A percentile compares a stretch with the other conserved stretches of the same genome.
These are phyloP conservation scores for Rapana venosa DNA, from an alignment of 2,888 invertebrate genomes.

Conservation along the genomic window DNA sequence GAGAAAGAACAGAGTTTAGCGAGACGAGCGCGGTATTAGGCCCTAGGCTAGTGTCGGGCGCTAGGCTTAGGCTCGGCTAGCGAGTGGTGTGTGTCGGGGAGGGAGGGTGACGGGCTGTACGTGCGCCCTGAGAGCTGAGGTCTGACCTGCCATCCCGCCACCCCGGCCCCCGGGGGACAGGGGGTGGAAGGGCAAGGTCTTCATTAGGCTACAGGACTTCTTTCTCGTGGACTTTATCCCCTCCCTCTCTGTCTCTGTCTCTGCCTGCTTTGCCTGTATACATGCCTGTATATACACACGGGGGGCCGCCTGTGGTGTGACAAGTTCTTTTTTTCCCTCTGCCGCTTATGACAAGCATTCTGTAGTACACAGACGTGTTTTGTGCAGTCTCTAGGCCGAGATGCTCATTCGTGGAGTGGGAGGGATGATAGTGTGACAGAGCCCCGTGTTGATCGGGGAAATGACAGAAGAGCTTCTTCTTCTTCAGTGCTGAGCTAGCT, in stretches of 20 bases:
- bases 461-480: neutral
- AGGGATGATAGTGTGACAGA: neutral
- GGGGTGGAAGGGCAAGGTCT: neutral
- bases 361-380: neutral
- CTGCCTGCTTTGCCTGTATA: too few relatives aligned
- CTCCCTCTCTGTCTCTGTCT: too few relatives aligned
- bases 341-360: too few relatives aligned
- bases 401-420: neutral
- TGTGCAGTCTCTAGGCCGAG: neutral
- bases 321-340: too few relatives aligned
- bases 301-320: too few relatives aligned
- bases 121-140: neutral
- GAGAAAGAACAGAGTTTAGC: neutral
- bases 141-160: neutral
- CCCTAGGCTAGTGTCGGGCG: neutral
- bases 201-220: neutral
- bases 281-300: too few relatives aligned
- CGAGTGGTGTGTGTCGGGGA: neutral
- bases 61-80: neutral
- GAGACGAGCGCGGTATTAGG: neutral
- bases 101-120: neutral
- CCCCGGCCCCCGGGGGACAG: constrained; percentile 5
- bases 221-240: too few relatives aligned
- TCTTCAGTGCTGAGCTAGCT: neutral
- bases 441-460: neutral